These are phyloP conservation scores for Cherax quadricarinatus DNA, from an alignment of 1,140 invertebrate genomes.

Conservation along the genomic window DNA sequence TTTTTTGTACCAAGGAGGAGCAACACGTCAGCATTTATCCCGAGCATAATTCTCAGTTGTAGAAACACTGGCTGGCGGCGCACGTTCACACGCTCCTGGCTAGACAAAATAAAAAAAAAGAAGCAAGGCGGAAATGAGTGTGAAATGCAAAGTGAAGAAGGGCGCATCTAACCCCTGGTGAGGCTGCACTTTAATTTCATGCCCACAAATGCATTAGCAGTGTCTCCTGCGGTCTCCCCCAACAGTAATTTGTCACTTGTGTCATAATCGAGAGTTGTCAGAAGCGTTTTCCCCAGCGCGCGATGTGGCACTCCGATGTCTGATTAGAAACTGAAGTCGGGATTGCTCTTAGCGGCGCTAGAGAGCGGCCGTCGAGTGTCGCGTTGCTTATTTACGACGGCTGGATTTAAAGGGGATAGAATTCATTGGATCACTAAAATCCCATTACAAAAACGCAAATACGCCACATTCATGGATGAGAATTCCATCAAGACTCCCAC, in stretches of 20 bases:
- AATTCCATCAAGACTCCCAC: slow-evolving; percentile 59
- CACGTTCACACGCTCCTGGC: background rate
- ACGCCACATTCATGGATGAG: slow-evolving; percentile 50
- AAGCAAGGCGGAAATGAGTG: background rate
- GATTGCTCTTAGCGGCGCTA: background rate
- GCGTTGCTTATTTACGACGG: slow-evolving; percentile 21
- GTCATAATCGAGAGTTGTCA: slow-evolving; percentile 63
- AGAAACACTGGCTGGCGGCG: background rate
- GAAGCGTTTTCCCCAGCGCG: slow-evolving; percentile 21
- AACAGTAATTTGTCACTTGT: slow-evolving; percentile 51
- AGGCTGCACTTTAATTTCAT: slow-evolving; percentile 63
- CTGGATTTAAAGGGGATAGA: background rate
- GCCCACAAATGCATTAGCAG: slow-evolving; percentile 65
- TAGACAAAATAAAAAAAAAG: background rate
- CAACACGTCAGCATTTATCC: background rate
- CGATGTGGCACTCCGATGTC: background rate
- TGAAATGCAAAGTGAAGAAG: background rate
- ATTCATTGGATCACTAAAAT: slow-evolving; percentile 62
- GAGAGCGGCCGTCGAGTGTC: background rate
- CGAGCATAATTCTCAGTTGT: background rate
- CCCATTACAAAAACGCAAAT: slow-evolving; percentile 63
- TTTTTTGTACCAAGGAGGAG: too few relatives aligned
- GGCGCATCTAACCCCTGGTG: background rate
- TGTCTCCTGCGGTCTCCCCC: slow-evolving; percentile 47
- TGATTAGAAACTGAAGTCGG: background rate